A percentile compares a stretch with the other conserved stretches of the same genome.
Conservation (phyloP, 2,797 vertebrate genomes). For the Centropyge bicolor region DNA sequence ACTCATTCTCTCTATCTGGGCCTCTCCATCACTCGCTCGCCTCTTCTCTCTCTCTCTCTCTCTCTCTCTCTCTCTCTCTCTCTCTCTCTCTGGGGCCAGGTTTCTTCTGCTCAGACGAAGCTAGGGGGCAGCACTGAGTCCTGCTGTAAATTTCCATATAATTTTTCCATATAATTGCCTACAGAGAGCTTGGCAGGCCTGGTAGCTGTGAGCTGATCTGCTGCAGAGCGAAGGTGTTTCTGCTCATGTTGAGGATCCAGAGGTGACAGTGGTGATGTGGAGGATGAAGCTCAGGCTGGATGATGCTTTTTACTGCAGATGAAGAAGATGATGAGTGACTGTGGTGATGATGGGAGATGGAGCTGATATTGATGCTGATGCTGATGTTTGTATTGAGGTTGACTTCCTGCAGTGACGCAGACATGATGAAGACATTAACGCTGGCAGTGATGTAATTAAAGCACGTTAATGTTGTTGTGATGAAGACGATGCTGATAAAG, state of each 20-base stretch:
- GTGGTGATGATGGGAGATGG: slow-evolving; percentile 8
- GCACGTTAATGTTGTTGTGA: slow-evolving; percentile 17
- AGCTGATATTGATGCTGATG: slow-evolving; percentile 1
- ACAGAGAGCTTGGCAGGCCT: slow-evolving; percentile 16
- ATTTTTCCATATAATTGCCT: too few species aligned
- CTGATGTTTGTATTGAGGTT: slow-evolving; percentile 11
- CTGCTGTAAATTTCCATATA: slow-evolving; percentile 54
- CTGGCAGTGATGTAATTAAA: not conserved
- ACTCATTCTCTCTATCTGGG: slow-evolving; percentile 11
- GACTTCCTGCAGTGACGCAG: slow-evolving; percentile 3
- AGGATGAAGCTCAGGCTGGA: not conserved
- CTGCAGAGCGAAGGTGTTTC: not conserved
- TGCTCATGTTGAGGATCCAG: not conserved
- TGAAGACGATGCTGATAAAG: slow-evolving; percentile 18
- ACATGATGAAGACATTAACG: slow-evolving; percentile 20
- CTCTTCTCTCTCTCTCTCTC: accelerated
- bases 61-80: not conserved
- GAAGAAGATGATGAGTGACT: slow-evolving; percentile 14
- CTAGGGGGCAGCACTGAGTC: slow-evolving; percentile 80
- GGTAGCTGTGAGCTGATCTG: slow-evolving; percentile 15
- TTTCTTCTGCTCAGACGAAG: slow-evolving; percentile 64
- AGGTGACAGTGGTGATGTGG: not conserved
- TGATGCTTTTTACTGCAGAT: not conserved
- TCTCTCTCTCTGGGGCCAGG: not conserved
- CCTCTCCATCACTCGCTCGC: not conserved